Percentiles rank a stretch among this genome's conserved stretches.
Conservation (phyloP, 2,888 invertebrate species). For the Alitta virens region DNA sequence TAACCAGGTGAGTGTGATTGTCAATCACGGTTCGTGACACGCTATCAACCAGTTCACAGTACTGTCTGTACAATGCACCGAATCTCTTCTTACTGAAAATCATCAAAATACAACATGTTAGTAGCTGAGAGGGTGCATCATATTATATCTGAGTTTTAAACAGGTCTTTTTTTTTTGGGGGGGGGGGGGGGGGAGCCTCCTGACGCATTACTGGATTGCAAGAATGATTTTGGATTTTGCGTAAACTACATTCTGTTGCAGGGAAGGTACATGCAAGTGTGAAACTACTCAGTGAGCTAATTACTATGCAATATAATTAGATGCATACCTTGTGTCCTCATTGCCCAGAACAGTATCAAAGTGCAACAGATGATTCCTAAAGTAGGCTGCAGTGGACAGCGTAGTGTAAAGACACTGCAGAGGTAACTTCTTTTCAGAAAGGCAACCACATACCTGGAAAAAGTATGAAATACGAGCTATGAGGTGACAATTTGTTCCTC, state of each 20-base stretch:
- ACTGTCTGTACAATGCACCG: slow-evolving; percentile 43
- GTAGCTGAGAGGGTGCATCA: too few species aligned
- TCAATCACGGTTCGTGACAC: slow-evolving; percentile 41
- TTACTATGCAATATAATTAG: too few species aligned
- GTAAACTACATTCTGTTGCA: too few species aligned
- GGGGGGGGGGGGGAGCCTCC: too few species aligned
- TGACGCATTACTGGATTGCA: too few species aligned
- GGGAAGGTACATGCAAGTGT: too few species aligned
- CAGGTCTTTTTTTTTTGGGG: too few species aligned
- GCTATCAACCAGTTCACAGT: slow-evolving; percentile 44
- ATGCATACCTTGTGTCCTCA: slow-evolving; percentile 22
- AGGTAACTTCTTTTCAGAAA: slow-evolving; percentile 4
- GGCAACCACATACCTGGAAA: slow-evolving; percentile 1
- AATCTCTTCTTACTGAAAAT: slow-evolving; percentile 45
- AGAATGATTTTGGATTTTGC: too few species aligned
- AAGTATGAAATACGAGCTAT: background rate
- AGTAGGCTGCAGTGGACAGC: slow-evolving; percentile 43
- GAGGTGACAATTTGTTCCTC: too few species aligned
- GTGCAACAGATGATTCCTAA: slow-evolving; percentile 43
- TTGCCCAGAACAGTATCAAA: slow-evolving; percentile 40
- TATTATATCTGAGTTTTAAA: too few species aligned
- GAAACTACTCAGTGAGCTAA: too few species aligned
- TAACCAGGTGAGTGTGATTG: slow-evolving; percentile 42
- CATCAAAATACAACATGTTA: too few species aligned
- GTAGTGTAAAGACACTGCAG: slow-evolving; percentile 34